Conservation (phyloP, 2,797 vertebrate species). For the Mus spretus region DNA sequence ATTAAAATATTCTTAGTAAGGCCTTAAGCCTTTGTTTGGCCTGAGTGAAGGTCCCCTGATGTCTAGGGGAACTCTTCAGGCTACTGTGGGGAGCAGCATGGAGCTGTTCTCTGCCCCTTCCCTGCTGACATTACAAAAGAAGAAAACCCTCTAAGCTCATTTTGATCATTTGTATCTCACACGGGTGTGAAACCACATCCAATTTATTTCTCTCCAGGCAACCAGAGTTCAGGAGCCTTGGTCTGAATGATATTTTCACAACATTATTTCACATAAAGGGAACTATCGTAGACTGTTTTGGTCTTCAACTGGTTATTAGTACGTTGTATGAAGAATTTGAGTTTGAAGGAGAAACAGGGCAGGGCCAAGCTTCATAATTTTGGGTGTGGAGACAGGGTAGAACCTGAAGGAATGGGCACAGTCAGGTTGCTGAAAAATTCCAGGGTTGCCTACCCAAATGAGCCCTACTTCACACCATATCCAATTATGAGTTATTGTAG, state of each 20-base stretch:
- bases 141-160: not conserved
- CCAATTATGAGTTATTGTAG: not conserved
- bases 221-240: not conserved
- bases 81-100: not conserved
- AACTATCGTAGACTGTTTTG: not conserved
- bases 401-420: not conserved
- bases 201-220: not conserved
- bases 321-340: not conserved
- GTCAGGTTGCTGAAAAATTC: not conserved
- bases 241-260: slow-evolving; percentile 45
- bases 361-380: not conserved
- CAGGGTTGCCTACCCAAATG: not conserved
- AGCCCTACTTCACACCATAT: not conserved
- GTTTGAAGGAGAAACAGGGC: not conserved
- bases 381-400: not conserved
- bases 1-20: not conserved
- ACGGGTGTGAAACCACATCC: not conserved
- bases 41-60: not conserved
- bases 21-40: not conserved
- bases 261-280: slow-evolving; percentile 2
- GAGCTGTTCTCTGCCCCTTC: not conserved
- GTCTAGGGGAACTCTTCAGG: not conserved
- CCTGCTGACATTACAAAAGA: not conserved
- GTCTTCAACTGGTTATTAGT: slow-evolving; percentile 28
- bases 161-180: slow-evolving; percentile 28